Base-by-base conservation (phyloP, 2,888 invertebrate species). In the Scrobipalpa atriplicella region DNA sequence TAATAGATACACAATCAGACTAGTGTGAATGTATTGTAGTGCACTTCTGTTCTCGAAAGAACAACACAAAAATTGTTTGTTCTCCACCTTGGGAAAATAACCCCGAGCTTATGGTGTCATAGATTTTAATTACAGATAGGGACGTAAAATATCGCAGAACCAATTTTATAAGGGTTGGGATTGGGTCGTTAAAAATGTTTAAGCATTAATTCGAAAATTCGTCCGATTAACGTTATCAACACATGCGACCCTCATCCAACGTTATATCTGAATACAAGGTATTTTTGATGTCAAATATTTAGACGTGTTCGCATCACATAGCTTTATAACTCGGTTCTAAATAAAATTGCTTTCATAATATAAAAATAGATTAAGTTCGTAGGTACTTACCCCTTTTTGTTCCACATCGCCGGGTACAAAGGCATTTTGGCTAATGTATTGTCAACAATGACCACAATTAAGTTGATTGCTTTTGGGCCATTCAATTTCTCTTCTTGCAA, bases 131-230 rank as follows among this genome's bases (percentile, higher is more conserved):
- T 16, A 47, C 47, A 47, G 47, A 47, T 47, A 6, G n/a, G 47
- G 16, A 6, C 16, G n/a, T 47, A 16, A n/a, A 47, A 47, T 47
- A 47, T 47, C 16, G 47, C 47, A 47, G 6, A 16, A 16, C 47
- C 47, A 47, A 47, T 47, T 43, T 47, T 47, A 47, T 47, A 47
- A 47, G 47, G 47, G 47, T 47, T 47, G 47, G 47, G 47, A n/a
- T 16, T 47, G 16, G 47, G 47, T 47, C 47, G 47, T 47, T 47
- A 47, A 47, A 47, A 47, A 47, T 47, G 16, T 47, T 47, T 47
- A 6, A 47, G 6, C 47, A 47, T 47, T 47, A 6, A 47, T 47
- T 47, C 16, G 47, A 47, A 47, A 47, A 47, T 16, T n/a, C 47
- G 47, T n/a, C 7, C 47, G 47, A 29, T 3, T 29, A 29, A 8